A percentile compares a stretch with the other conserved stretches of the same genome.
These are phyloP conservation scores for Deladenus siricidicola DNA, from an alignment of 2,888 invertebrate species.

Conservation along the genomic window DNA sequence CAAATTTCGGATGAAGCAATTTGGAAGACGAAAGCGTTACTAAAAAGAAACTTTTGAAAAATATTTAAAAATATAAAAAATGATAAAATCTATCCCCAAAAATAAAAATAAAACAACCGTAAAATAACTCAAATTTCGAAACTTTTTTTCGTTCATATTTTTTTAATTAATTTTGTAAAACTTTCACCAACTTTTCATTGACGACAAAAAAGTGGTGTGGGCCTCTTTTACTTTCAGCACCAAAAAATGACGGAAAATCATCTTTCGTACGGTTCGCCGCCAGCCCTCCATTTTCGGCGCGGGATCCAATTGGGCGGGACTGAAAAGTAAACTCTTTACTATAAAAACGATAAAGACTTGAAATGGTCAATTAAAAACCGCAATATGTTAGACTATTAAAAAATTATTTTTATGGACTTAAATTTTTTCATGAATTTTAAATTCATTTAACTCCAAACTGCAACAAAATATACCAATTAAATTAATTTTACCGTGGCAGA, in stretches of 20 bases:
- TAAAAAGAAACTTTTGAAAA: background rate
- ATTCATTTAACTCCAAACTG: too few species aligned
- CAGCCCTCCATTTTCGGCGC: constrained; percentile 7
- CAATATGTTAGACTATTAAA: background rate
- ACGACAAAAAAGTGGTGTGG: constrained; percentile 7
- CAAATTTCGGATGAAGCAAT: constrained; percentile 5
- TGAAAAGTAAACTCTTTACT: too few species aligned
- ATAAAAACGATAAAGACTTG: too few species aligned
- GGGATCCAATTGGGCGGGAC: background rate
- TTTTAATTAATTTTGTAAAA: too few species aligned
- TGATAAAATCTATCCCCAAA: too few species aligned
- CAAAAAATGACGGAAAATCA: constrained; percentile 10
- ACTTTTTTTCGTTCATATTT: too few species aligned
- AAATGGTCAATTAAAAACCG: background rate
- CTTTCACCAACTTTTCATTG: too few species aligned
- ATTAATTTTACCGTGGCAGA: background rate
- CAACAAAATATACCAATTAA: too few species aligned
- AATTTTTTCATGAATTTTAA: background rate
- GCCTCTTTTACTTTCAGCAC: background rate
- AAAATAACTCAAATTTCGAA: too few species aligned
- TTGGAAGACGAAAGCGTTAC: background rate
- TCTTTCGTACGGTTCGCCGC: constrained; percentile 4
- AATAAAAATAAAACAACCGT: too few species aligned
- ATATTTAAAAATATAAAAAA: background rate
- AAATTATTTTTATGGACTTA: background rate